phyloP scores from a whole-genome alignment of 2,888 invertebrate species.

The Cephus runcator region DNA sequence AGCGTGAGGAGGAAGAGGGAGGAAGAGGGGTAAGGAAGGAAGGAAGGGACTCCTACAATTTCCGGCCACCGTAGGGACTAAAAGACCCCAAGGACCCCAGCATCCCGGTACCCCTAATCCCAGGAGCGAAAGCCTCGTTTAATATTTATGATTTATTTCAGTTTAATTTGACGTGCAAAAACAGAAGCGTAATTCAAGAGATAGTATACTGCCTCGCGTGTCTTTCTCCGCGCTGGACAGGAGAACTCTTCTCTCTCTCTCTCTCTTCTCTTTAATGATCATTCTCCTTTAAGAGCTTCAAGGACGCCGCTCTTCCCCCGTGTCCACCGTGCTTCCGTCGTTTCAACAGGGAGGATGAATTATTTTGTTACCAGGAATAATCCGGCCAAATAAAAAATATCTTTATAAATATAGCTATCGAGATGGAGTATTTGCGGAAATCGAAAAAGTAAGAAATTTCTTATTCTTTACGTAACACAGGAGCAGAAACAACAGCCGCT shows the following conservation, averaged over 20 bases:
- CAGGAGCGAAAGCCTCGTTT: conserved; percentile 62
- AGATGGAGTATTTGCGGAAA: background rate
- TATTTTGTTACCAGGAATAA: background rate
- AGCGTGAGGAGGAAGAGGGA: background rate
- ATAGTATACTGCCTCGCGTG: conserved; percentile 24
- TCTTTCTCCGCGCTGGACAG: conserved; percentile 8
- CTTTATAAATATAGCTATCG: background rate
- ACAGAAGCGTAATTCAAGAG: conserved; percentile 49
- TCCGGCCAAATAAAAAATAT: background rate
- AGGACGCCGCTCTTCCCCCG: background rate
- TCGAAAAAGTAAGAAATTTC: too few species aligned
- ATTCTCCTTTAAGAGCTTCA: background rate
- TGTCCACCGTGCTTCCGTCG: background rate
- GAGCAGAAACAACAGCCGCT: background rate
- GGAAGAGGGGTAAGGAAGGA: conserved; percentile 21
- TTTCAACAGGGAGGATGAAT: background rate
- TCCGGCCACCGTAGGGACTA: conserved; percentile 39
- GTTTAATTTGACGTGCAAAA: conserved; percentile 62
- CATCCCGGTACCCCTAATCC: conserved; percentile 56
- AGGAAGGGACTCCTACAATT: conserved; percentile 55
- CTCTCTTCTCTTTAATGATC: background rate
- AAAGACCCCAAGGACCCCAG: background rate
- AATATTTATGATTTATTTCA: conserved; percentile 66
- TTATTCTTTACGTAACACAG: background rate
- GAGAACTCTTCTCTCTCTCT: too few species aligned